Base-by-base conservation (phyloP, 2,797 vertebrate genomes). In the Ambastaia sidthimunki region DNA sequence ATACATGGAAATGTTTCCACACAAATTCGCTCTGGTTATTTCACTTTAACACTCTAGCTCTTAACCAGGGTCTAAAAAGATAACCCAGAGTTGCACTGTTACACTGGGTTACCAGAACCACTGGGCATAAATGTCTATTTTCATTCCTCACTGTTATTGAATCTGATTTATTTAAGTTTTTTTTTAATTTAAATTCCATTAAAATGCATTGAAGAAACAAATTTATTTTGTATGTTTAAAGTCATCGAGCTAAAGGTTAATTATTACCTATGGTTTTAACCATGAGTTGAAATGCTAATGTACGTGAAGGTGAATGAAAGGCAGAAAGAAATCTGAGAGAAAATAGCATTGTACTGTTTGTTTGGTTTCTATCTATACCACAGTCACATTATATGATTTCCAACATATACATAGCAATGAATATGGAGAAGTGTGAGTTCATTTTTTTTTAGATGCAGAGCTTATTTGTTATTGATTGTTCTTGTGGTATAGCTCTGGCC, bases 251-350 rank as follows among this genome's bases (percentile, higher is more conserved):
- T 57, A 57, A 47, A 55, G 65, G 65, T 55, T 68, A 59, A 47
- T 57, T 11, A 16, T 59, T 21, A 47, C 3, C 62, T 28, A n/a
- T 65, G 16, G 62, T 37, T 37, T 65, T 13, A 18, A 5, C 25
- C 25, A 31, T 31, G 3, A 23, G 10, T 13, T 57, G 23, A 9
- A 16, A 28, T 4, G 7, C 62, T 47, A 23, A 48, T 67, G 25
- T 72, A 67, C 50, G n/a, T 71, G 80, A 82, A 69, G 74, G 70
- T 34, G 55, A 71, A 57, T 47, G 47, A 28, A 57, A 55, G 47
- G 47, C 71, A 63, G 21, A 74, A 19, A 69, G 28, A 73, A 37
- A 7, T 6, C 1, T 41, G 37, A 47, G 28, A 60, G 41, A 84
- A 15, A 69, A 60, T 34, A 76, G 71, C 70, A 34, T 62, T 34